Evolutionary conservation across 2,113 vertebrate species (phyloP).

Genomic region (Myocastor coypus): DNA sequence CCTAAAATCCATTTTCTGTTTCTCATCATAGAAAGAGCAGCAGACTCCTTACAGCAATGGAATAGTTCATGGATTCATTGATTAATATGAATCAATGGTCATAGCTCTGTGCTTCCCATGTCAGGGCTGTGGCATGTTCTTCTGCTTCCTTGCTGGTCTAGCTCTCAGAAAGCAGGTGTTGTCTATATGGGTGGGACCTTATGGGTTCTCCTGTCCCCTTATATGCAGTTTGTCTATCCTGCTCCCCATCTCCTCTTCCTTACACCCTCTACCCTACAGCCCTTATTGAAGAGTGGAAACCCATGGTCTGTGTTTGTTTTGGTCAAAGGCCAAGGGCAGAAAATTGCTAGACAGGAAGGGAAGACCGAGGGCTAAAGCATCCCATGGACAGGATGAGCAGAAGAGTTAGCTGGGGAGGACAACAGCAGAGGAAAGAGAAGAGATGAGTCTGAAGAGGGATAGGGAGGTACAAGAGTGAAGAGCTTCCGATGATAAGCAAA

Average conservation of each 20-base stretch:
- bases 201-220: background rate
- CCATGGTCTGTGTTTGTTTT: background rate
- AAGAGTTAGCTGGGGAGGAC: background rate
- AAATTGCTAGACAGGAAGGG: background rate
- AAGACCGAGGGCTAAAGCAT: background rate
- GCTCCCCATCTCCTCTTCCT: background rate
- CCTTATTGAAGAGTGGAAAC: background rate
- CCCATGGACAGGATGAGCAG: background rate
- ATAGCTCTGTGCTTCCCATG: background rate
- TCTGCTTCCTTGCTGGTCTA: background rate
- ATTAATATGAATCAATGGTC: no score
- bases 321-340: background rate
- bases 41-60: background rate
- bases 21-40: background rate
- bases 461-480: accelerated
- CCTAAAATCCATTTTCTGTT: background rate
- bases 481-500: background rate
- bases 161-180: background rate
- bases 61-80: no score
- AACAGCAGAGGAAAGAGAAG: background rate
- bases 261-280: background rate
- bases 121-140: accelerated
- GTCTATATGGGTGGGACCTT: background rate
- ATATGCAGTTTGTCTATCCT: background rate
- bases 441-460: background rate